phyloP scores from a whole-genome alignment of 2,888 invertebrate genomes.

The Hydriomena furcata region DNA sequence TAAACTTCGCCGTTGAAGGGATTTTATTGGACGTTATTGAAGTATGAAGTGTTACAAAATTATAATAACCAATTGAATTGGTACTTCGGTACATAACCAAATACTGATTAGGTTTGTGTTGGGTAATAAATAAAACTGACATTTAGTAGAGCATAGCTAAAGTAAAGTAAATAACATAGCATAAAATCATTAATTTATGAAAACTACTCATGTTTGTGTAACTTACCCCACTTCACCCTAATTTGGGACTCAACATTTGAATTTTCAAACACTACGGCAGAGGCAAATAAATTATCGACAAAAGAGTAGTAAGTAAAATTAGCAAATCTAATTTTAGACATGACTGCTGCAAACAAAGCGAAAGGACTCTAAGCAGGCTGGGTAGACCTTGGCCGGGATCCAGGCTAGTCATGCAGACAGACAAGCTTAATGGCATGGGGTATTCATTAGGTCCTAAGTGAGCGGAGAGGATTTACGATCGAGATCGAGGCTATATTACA shows the following conservation, averaged over 20 bases:
- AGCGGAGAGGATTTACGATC: slow-evolving; percentile 18
- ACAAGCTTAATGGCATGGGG: slow-evolving; percentile 39
- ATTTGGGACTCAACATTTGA: not conserved
- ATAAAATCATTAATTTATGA: too few species aligned
- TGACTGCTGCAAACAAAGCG: slow-evolving; percentile 54
- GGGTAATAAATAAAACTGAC: too few species aligned
- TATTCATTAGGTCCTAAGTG: slow-evolving; percentile 26
- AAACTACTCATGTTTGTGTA: too few species aligned
- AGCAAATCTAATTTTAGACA: slow-evolving; percentile 30
- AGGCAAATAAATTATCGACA: slow-evolving; percentile 1
- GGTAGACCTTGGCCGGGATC: slow-evolving; percentile 71
- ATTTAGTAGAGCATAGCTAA: not conserved
- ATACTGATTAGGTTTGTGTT: slow-evolving; percentile 5
- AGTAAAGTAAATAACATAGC: too few species aligned
- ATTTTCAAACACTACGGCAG: not conserved
- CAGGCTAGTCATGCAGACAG: slow-evolving; percentile 52
- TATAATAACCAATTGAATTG: slow-evolving; percentile 22
- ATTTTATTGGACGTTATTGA: slow-evolving; percentile 30
- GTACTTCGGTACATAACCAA: slow-evolving; percentile 11
- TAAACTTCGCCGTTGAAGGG: slow-evolving; percentile 26
- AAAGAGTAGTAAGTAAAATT: slow-evolving; percentile 13
- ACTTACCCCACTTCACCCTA: too few species aligned
- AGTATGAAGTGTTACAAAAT: slow-evolving; percentile 33
- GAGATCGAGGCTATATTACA: not conserved
- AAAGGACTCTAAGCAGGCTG: slow-evolving; percentile 55